Evolutionary conservation across 2,888 invertebrate species (phyloP).

Genomic region (Cenopis cana): DNA sequence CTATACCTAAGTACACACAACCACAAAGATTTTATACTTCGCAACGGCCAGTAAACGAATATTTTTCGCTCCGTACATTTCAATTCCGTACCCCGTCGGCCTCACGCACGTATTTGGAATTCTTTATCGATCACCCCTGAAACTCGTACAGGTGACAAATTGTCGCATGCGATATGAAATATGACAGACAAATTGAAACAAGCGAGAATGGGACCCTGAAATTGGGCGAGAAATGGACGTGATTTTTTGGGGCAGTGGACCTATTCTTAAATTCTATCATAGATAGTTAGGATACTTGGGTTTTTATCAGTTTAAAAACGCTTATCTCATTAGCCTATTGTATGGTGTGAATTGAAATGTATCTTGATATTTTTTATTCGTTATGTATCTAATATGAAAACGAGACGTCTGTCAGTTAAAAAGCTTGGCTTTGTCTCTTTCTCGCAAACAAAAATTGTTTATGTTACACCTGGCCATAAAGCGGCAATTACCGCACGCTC

Average conservation of each 20-base stretch:
- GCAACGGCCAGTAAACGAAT: not conserved
- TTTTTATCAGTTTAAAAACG: no score
- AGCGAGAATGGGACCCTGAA: conserved; percentile 37
- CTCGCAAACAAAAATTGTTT: no score
- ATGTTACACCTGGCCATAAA: no score
- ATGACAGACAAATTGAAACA: conserved; percentile 40
- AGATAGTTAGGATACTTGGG: no score
- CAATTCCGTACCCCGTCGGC: not conserved
- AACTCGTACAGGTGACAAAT: conserved; percentile 36
- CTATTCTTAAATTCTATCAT: not conserved
- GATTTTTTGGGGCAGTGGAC: conserved; percentile 13
- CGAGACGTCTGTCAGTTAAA: no score
- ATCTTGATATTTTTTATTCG: no score
- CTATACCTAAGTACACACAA: no score
- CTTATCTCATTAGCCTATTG: no score
- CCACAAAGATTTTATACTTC: not conserved
- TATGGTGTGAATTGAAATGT: no score
- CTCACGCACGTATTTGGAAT: conserved; percentile 18
- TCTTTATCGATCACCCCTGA: conserved; percentile 32
- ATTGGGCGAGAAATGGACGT: conserved; percentile 28
- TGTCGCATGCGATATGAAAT: conserved; percentile 39
- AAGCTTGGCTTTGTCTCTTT: no score
- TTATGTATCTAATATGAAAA: no score
- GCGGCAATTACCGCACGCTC: no score
- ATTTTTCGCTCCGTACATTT: not conserved